phyloP scores from a whole-genome alignment of 2,888 invertebrate species.

The Meiosimyza platycephala region DNA sequence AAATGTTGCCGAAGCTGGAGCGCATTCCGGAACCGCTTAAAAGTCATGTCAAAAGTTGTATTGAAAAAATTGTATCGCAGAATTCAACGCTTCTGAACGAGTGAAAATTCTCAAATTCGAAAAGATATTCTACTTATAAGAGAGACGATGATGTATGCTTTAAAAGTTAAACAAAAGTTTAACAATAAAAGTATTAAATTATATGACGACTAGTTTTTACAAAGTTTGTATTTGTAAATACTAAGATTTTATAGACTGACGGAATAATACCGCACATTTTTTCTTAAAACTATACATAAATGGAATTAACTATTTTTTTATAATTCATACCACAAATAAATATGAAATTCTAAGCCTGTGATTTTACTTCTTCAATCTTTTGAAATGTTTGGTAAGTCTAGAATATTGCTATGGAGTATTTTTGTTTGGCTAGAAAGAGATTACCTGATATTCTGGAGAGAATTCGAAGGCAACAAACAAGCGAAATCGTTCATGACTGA shows the following conservation, averaged over 20 bases:
- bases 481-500: too few species aligned
- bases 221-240: too few species aligned
- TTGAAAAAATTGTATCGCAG: conserved; percentile 61
- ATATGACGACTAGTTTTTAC: not conserved
- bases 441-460: too few species aligned
- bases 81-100: conserved; percentile 50
- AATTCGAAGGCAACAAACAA: too few species aligned
- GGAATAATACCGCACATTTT: conserved; percentile 25
- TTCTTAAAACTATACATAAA: conserved; percentile 19
- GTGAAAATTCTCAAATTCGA: conserved; percentile 30
- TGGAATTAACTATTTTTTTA: not conserved
- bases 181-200: not conserved
- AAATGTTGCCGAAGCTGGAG: conserved; percentile 63
- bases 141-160: too few species aligned
- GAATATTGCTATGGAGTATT: too few species aligned
- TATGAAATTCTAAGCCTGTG: too few species aligned
- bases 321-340: too few species aligned
- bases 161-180: too few species aligned
- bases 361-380: too few species aligned
- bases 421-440: too few species aligned
- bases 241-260: conserved; percentile 35
- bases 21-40: conserved; percentile 62
- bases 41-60: conserved; percentile 61
- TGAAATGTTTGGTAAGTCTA: too few species aligned
- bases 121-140: not conserved